Evolutionary conservation across 2,113 vertebrate genomes (phyloP).

Genomic region (Beaufortia kweichowensis): DNA sequence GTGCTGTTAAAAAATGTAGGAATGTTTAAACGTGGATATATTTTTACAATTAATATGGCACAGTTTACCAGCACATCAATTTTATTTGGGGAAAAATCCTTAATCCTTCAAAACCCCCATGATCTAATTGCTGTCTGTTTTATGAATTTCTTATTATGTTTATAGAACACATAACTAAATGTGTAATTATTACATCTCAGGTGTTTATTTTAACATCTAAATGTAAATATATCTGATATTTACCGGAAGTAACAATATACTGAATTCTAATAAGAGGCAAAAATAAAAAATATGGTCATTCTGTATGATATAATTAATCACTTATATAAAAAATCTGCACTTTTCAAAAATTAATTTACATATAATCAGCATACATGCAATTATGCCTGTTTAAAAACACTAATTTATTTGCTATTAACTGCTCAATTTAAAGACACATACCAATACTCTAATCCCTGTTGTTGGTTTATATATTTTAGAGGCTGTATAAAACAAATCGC

Average conservation of each 20-base stretch:
- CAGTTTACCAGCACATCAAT: slow-evolving; percentile 13
- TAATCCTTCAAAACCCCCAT: neutral
- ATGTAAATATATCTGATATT: neutral
- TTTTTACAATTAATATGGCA: slow-evolving; percentile 36
- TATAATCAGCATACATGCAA: slow-evolving; percentile 6
- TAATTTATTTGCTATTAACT: neutral
- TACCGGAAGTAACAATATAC: neutral
- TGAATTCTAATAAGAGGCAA: neutral
- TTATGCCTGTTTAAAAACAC: neutral
- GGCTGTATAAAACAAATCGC: neutral
- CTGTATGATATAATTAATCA: neutral
- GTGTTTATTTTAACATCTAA: neutral
- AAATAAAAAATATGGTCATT: neutral
- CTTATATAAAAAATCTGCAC: too few relatives aligned
- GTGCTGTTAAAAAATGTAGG: slow-evolving; percentile 44
- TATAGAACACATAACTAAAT: neutral
- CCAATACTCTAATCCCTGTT: neutral
- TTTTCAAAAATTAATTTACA: neutral
- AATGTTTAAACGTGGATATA: slow-evolving; percentile 42
- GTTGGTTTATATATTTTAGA: neutral
- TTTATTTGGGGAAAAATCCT: neutral
- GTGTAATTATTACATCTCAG: neutral
- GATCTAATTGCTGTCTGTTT: neutral
- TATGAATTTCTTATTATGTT: neutral
- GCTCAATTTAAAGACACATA: neutral